These are phyloP conservation scores for Lasioglossum morio DNA, from an alignment of 2,888 invertebrate species.

Conservation along the genomic window DNA sequence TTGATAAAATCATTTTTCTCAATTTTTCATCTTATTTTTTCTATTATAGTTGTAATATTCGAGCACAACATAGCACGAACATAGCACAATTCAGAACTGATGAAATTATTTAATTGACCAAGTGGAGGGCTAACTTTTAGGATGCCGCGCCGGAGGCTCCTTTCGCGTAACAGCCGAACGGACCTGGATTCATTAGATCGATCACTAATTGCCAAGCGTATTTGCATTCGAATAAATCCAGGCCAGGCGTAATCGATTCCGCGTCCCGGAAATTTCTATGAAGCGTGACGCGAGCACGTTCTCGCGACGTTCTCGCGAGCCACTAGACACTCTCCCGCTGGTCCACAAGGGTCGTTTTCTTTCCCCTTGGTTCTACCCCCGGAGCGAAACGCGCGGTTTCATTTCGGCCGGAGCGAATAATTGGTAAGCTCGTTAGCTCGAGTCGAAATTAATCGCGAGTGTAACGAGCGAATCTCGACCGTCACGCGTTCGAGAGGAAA, in stretches of 20 bases:
- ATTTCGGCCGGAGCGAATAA: slow-evolving; percentile 10
- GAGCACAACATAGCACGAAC: too few relatives aligned
- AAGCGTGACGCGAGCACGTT: slow-evolving; percentile 21
- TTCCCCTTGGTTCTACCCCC: too few relatives aligned
- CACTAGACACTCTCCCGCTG: slow-evolving; percentile 4
- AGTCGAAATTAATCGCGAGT: slow-evolving; percentile 7
- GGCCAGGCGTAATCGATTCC: slow-evolving; percentile 29
- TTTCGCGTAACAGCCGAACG: neutral
- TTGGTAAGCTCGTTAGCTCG: slow-evolving; percentile 27
- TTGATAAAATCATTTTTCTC: too few relatives aligned
- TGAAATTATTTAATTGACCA: too few relatives aligned
- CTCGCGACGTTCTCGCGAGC: slow-evolving; percentile 27
- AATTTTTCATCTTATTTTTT: too few relatives aligned
- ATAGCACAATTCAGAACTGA: too few relatives aligned
- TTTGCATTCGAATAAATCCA: slow-evolving; percentile 47
- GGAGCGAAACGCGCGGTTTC: neutral
- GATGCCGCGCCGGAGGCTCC: neutral
- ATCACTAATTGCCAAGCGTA: slow-evolving; percentile 30
- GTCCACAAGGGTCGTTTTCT: neutral
- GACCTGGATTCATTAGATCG: slow-evolving; percentile 11
- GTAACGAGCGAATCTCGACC: neutral
- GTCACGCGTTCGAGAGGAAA: neutral
- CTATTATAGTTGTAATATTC: too few relatives aligned
- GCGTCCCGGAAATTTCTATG: slow-evolving; percentile 11
- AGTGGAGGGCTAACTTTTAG: too few relatives aligned